phyloP scores from a whole-genome alignment of 2,888 invertebrate species.

The Elysia crispata region DNA sequence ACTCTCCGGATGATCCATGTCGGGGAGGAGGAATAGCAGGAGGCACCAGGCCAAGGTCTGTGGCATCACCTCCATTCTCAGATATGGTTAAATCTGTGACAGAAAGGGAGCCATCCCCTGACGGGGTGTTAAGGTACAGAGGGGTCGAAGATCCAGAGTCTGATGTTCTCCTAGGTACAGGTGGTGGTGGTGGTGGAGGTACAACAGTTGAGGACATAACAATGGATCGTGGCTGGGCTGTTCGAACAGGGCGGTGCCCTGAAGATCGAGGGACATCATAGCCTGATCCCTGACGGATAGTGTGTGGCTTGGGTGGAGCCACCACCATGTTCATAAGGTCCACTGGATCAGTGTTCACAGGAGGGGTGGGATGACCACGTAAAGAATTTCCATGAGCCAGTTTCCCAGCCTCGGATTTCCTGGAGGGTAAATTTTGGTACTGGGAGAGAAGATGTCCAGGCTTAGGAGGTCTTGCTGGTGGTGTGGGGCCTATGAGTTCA shows the following conservation, averaged over 20 bases:
- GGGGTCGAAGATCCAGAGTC: background rate
- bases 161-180: background rate
- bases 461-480: conserved; percentile 65
- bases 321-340: conserved; percentile 37
- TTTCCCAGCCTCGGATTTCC: conserved; percentile 50
- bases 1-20: conserved; percentile 16
- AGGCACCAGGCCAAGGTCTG: background rate
- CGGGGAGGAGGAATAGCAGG: conserved; percentile 46
- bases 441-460: conserved; percentile 60
- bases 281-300: conserved; percentile 41
- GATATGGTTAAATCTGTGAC: background rate
- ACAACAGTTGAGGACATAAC: background rate
- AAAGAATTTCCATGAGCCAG: conserved; percentile 52
- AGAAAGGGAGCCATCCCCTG: background rate
- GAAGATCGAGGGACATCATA: conserved; percentile 58
- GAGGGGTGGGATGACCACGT: conserved; percentile 56
- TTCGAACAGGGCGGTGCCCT: conserved; percentile 52
- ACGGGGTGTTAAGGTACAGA: conserved; percentile 43
- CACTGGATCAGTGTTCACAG: conserved; percentile 33
- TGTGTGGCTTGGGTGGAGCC: conserved; percentile 43
- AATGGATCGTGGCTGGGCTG: conserved; percentile 46
- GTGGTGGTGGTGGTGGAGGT: conserved; percentile 18
- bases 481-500: conserved; percentile 42
- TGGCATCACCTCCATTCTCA: background rate
- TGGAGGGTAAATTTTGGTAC: conserved; percentile 70